Conservation (phyloP, 2,113 vertebrate genomes). For the Erythrolamprus reginae region DNA sequence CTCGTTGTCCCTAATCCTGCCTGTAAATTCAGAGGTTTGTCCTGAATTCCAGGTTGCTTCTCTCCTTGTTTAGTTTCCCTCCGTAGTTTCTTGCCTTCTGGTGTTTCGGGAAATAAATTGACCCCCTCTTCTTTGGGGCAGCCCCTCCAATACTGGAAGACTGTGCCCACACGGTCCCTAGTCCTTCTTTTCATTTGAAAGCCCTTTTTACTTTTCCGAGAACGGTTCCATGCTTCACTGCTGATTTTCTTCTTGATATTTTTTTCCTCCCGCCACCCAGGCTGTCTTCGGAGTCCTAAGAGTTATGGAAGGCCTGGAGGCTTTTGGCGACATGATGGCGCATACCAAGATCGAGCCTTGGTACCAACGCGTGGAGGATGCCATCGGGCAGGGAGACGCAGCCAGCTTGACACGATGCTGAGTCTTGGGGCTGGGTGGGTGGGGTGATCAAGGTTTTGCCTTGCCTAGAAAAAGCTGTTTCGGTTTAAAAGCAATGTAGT, state of each 20-base stretch:
- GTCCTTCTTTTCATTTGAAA: too few relatives aligned
- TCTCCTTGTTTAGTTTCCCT: too few relatives aligned
- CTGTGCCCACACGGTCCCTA: too few relatives aligned
- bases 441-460: not conserved
- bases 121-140: too few relatives aligned
- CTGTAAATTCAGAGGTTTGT: not conserved
- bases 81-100: too few relatives aligned
- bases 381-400: slow-evolving; percentile 50
- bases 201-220: too few relatives aligned
- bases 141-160: too few relatives aligned
- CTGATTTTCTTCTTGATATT: not conserved
- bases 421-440: too few relatives aligned
- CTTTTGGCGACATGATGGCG: slow-evolving; percentile 91
- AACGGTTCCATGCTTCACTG: too few relatives aligned
- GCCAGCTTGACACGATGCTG: slow-evolving; percentile 8
- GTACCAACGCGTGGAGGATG: slow-evolving; percentile 84
- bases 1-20: not conserved
- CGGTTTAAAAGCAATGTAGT: not conserved
- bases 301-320: slow-evolving; percentile 93
- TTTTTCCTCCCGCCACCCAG: slow-evolving; percentile 57
- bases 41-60: too few relatives aligned
- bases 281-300: slow-evolving; percentile 91
- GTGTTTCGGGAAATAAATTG: too few relatives aligned
- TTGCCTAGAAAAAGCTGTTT: slow-evolving; percentile 24
- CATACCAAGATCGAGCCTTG: slow-evolving; percentile 85